These are phyloP conservation scores for Taenioides sp. DNA, from an alignment of 2,797 vertebrate genomes.

Conservation along the genomic window DNA sequence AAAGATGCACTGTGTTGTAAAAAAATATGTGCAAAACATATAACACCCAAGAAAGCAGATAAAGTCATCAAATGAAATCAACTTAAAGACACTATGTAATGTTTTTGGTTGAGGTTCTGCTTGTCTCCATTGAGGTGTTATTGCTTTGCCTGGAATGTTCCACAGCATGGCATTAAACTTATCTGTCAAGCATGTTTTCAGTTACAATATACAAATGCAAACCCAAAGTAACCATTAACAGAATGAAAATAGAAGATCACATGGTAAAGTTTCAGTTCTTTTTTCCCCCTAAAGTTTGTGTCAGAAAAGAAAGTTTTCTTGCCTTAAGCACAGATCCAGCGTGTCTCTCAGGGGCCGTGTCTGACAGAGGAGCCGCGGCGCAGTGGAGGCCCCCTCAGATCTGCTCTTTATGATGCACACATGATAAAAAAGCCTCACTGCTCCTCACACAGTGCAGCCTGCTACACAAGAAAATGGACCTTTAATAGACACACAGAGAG, in stretches of 20 bases:
- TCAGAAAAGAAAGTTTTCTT: slow-evolving; percentile 15
- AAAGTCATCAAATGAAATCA: no score
- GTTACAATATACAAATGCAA: no score
- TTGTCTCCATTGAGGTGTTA: no score
- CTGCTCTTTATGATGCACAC: slow-evolving; percentile 19
- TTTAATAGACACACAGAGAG: slow-evolving; percentile 40
- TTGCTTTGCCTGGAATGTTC: no score
- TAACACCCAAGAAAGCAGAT: no score
- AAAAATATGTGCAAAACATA: no score
- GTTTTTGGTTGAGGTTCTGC: no score
- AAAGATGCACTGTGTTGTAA: background rate
- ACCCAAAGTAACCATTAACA: no score
- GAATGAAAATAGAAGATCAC: background rate
- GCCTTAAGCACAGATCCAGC: slow-evolving; percentile 23
- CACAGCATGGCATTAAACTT: no score
- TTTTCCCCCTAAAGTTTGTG: slow-evolving; percentile 11
- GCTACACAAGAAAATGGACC: slow-evolving; percentile 42
- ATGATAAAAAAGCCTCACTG: slow-evolving; percentile 25
- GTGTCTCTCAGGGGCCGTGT: slow-evolving; percentile 15
- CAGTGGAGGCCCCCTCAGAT: slow-evolving; percentile 34
- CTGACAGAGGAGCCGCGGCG: background rate
- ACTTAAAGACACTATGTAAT: no score
- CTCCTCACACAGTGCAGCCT: slow-evolving; percentile 21
- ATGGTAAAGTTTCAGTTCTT: slow-evolving; percentile 29
- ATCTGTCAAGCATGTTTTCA: no score